A percentile compares a stretch with the other conserved stretches of the same genome.
These are phyloP conservation scores for Enteromius paludinosus DNA, from an alignment of 2,797 vertebrate genomes.

Conservation along the genomic window DNA sequence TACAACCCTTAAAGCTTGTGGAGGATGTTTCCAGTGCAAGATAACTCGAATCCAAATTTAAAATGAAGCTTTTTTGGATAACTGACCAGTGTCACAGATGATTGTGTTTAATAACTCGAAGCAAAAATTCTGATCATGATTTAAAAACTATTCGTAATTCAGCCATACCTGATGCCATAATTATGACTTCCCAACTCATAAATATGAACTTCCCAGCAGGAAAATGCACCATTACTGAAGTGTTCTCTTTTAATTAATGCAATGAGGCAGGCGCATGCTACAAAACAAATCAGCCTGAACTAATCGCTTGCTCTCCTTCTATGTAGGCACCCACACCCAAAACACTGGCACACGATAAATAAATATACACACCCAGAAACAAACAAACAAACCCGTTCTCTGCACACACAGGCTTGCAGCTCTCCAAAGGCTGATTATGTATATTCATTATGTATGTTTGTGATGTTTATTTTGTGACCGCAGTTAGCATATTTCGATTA, in stretches of 20 bases:
- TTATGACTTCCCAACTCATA: not conserved
- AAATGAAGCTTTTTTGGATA: not conserved
- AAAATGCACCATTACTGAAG: not conserved
- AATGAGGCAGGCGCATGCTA: slow-evolving; percentile 14
- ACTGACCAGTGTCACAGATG: not conserved
- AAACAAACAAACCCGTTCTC: slow-evolving; percentile 30
- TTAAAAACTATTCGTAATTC: not conserved
- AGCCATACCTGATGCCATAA: not conserved
- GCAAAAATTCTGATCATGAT: not conserved
- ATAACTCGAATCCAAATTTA: not conserved
- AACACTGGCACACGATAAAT: slow-evolving; percentile 23
- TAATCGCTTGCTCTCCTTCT: slow-evolving; percentile 10
- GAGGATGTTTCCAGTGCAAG: not conserved
- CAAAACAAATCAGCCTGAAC: slow-evolving; percentile 3
- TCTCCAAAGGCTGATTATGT: not conserved
- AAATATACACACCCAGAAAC: slow-evolving; percentile 48
- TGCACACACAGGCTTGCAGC: not conserved
- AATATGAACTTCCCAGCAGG: not conserved
- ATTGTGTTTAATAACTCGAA: not conserved
- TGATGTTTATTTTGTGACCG: slow-evolving; percentile 26
- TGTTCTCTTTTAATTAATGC: not conserved
- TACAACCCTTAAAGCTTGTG: not conserved
- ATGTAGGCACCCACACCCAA: slow-evolving; percentile 18
- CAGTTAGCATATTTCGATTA: slow-evolving; percentile 25
- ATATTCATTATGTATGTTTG: slow-evolving; percentile 14